phyloP scores from a whole-genome alignment of 2,888 invertebrate genomes.

The Agonopterix heracliana region DNA sequence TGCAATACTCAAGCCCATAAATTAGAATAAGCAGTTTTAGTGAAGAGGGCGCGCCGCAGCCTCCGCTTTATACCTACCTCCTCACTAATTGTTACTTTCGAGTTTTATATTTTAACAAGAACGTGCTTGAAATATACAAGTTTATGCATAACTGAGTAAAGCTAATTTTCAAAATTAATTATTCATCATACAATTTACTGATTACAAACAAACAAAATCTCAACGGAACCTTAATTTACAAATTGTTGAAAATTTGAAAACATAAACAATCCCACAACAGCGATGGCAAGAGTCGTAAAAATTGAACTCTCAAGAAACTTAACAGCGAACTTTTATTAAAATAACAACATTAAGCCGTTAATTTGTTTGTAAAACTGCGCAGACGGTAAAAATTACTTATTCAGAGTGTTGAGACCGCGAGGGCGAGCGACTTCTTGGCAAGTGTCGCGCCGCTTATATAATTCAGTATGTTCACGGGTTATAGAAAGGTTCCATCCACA shows the following conservation, averaged over 20 bases:
- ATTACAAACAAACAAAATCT: conserved; percentile 8
- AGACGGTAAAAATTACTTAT: conserved; percentile 72
- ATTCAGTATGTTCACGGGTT: conserved; percentile 43
- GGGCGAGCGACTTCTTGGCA: conserved; percentile 44
- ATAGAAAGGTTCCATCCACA: neutral
- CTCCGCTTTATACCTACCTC: conserved; percentile 19
- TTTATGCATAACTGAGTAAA: no score
- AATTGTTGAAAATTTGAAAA: conserved; percentile 36
- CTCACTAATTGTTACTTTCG: no score
- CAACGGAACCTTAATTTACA: conserved; percentile 9
- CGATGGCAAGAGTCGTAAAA: conserved; percentile 58
- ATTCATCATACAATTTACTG: neutral
- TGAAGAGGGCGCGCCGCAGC: conserved; percentile 41
- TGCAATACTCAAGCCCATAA: conserved; percentile 66
- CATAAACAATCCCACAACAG: conserved; percentile 56
- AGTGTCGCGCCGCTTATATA: conserved; percentile 56
- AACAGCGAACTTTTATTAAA: conserved; percentile 69
- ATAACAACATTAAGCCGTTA: conserved; percentile 71
- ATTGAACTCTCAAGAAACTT: conserved; percentile 56
- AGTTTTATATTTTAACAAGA: neutral
- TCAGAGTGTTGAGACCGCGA: conserved; percentile 58
- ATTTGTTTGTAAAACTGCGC: conserved; percentile 74
- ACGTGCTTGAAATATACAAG: neutral
- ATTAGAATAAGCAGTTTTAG: conserved; percentile 71
- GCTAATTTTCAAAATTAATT: neutral